Evolutionary conservation across 2,113 vertebrate genomes (phyloP).

Genomic region (Limnothrissa miodon): DNA sequence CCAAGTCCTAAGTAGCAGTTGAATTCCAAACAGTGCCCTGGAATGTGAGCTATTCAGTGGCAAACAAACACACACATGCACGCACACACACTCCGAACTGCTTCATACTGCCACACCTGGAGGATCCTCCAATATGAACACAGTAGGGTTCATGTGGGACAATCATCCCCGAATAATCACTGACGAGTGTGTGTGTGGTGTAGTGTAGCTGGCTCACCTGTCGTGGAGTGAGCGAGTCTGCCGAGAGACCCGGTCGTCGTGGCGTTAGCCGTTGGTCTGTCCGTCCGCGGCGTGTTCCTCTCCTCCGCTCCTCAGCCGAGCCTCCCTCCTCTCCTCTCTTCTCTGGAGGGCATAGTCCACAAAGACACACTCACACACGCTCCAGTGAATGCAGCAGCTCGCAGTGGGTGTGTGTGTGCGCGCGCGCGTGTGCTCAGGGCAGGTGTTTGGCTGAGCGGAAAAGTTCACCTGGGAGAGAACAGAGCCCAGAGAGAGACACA

Average conservation of each 20-base stretch:
- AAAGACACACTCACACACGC: background rate
- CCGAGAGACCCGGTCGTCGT: background rate
- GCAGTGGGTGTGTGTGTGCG: background rate
- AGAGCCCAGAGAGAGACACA: background rate
- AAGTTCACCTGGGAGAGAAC: background rate
- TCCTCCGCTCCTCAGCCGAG: background rate
- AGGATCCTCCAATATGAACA: background rate
- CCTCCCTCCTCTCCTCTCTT: background rate
- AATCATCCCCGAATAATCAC: background rate
- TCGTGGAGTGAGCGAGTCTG: background rate
- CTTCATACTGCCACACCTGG: background rate
- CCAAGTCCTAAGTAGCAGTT: background rate
- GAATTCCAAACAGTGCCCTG: background rate
- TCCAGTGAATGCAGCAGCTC: background rate
- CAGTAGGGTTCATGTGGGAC: background rate
- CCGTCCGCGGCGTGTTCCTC: background rate
- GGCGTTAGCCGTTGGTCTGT: background rate
- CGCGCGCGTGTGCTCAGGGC: background rate
- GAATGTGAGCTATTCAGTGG: background rate
- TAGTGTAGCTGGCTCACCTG: background rate
- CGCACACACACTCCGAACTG: background rate
- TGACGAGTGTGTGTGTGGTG: background rate
- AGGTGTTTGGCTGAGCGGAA: background rate
- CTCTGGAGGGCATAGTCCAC: constrained; percentile 7
- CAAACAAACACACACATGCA: too few relatives aligned